Percentiles rank a stretch among this genome's conserved stretches.
phyloP scores from a whole-genome alignment of 2,113 vertebrate genomes.

The Ophthalmolycus amberensis region DNA sequence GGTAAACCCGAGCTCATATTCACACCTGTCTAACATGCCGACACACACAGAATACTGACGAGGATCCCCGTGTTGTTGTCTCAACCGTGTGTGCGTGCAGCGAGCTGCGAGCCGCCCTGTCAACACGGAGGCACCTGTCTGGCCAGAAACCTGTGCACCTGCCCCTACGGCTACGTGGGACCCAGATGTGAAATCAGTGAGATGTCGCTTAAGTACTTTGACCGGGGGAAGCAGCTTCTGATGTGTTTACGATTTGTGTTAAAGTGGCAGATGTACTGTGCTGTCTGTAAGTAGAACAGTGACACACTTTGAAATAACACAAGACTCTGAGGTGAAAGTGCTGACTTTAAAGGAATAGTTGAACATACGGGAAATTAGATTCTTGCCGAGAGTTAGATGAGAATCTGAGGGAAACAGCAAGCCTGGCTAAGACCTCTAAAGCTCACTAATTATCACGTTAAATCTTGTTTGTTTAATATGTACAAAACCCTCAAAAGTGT shows the following conservation, averaged over 20 bases:
- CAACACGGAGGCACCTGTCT: slow-evolving; percentile 89
- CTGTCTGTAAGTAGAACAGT: neutral
- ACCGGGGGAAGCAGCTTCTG: neutral
- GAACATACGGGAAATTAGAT: no score
- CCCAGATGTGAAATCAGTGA: slow-evolving; percentile 92
- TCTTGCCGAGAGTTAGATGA: no score
- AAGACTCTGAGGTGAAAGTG: no score
- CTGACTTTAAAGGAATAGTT: no score
- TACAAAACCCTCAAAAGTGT: no score
- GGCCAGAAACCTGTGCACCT: slow-evolving; percentile 90
- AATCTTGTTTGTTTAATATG: no score
- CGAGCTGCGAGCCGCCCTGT: slow-evolving; percentile 86
- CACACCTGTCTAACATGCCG: neutral
- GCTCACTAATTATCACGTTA: no score
- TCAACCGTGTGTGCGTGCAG: slow-evolving; percentile 64
- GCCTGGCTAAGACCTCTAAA: no score
- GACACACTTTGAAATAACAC: neutral
- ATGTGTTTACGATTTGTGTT: neutral
- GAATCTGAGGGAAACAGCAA: no score
- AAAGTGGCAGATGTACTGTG: neutral
- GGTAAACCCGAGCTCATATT: slow-evolving; percentile 76
- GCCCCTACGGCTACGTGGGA: slow-evolving; percentile 92
- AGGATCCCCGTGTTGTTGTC: neutral
- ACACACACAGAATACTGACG: neutral
- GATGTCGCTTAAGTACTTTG: slow-evolving; percentile 39